These are phyloP conservation scores for Astropecten irregularis DNA, from an alignment of 53 echinoderm and acorn worm species.

Conservation along the genomic window DNA sequence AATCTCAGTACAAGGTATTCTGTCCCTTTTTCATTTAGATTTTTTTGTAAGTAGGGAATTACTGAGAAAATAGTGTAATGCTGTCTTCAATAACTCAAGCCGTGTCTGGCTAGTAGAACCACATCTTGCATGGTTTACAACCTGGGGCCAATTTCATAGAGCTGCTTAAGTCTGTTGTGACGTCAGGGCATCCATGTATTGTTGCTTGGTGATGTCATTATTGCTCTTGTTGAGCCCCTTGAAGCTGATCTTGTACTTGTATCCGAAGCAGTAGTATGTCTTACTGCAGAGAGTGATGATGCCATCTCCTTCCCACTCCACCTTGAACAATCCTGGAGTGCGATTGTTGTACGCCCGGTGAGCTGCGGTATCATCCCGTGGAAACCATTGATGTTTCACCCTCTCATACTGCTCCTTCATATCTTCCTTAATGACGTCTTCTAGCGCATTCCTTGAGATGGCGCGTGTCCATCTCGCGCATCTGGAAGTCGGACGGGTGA, in stretches of 20 bases:
- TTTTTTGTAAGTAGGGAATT: too few relatives aligned
- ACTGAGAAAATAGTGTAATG: too few relatives aligned
- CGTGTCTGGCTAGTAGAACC: too few relatives aligned
- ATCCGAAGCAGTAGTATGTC: constrained; percentile 51
- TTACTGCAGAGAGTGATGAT: constrained; percentile 48
- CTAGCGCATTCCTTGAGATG: constrained; percentile 34
- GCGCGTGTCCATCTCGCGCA: constrained; percentile 71
- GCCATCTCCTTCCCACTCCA: constrained; percentile 72
- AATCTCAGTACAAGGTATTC: too few relatives aligned
- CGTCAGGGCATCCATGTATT: background rate
- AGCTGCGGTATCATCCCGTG: constrained; percentile 40
- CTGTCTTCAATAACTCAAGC: too few relatives aligned
- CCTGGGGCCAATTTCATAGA: too few relatives aligned
- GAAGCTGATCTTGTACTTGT: constrained; percentile 14
- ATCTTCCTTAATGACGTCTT: constrained; percentile 39
- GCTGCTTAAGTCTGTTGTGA: too few relatives aligned
- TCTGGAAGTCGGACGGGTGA: constrained; percentile 53
- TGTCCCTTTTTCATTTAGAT: too few relatives aligned
- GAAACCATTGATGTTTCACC: constrained; percentile 62
- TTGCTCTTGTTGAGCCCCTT: constrained; percentile 38
- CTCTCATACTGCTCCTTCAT: constrained; percentile 31
- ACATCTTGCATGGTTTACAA: too few relatives aligned
- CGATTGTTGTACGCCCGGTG: constrained; percentile 54
- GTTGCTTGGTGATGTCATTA: constrained; percentile 22
- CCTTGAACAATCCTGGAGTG: constrained; percentile 59